Conservation (phyloP, 2,888 invertebrate species). For the Margaritifera margaritifera region DNA sequence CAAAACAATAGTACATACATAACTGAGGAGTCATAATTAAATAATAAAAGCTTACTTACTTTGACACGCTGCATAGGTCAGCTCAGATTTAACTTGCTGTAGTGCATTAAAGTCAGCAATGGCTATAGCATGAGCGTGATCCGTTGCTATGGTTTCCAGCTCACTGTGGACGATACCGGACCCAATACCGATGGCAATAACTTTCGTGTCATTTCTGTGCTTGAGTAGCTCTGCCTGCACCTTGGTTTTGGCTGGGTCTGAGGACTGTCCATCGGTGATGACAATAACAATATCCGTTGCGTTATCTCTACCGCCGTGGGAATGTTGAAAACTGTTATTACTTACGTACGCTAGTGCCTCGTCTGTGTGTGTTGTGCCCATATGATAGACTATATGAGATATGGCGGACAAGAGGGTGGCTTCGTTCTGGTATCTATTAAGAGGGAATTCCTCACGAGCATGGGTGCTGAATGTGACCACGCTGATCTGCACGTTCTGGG, state of each 20-base stretch:
- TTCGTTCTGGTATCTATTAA: constrained; percentile 41
- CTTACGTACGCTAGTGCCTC: constrained; percentile 37
- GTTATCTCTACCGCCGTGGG: constrained; percentile 33
- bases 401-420: constrained; percentile 34
- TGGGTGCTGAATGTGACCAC: constrained; percentile 39
- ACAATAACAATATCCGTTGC: constrained; percentile 41
- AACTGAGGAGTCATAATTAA: too few relatives aligned
- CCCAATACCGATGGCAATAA: constrained; percentile 46
- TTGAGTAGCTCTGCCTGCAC: constrained; percentile 36
- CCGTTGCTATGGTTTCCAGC: constrained; percentile 43
- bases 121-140: constrained; percentile 40
- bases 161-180: constrained; percentile 34
- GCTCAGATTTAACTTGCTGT: constrained; percentile 36
- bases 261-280: constrained; percentile 47
- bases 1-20: too few relatives aligned
- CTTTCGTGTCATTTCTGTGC: constrained; percentile 26
- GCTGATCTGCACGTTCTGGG: constrained; percentile 33
- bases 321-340: constrained; percentile 28
- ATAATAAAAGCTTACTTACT: constrained; percentile 18
- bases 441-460: constrained; percentile 32
- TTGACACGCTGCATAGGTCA: constrained; percentile 44
- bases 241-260: constrained; percentile 23
- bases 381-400: constrained; percentile 31
- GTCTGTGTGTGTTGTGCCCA: constrained; percentile 44
- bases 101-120: constrained; percentile 48